Evolutionary conservation across 2,113 vertebrate species (phyloP), one percentile per base, ranked within the genome.

Genomic region (Ifrita kowaldi): DNA sequence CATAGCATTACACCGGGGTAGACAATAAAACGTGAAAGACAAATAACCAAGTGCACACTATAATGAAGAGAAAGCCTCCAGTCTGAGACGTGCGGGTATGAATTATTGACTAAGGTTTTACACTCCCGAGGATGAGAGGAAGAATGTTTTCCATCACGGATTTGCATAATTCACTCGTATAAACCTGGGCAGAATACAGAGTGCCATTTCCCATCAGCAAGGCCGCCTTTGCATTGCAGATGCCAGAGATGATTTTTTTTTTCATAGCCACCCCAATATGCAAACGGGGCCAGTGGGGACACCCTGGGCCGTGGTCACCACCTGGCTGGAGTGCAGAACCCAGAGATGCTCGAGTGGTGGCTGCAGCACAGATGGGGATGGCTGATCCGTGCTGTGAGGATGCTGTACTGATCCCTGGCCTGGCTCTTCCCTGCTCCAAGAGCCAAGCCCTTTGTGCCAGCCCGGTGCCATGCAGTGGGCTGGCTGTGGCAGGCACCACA

Each of bases 41-140:
- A 98, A 98, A 98, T 97, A 98, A 98, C 97, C 93, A 91, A 96
- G 97, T 84, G 79, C 97, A 96, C 93, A 68, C 97, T 91, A 96
- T 98, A 98, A 98, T 97, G 97, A 98, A 98, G 97, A 97, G 98
- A 98, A 98, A 98, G 98, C 96, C 97, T 97, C 96, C 97, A 98
- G 98, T 97, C 96, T 91, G 96, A 96, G 98, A 97, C 96, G 97
- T 83, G 96, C 82, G 60, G 83, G 96, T 96, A 98, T 98, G 98
- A 98, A 98, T 98, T 98, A 98, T 98, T 98, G 98, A 98, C 98
- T 98, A 98, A 97, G 98, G 97, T 97, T 98, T 98, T 98, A 98
- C 97, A 98, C 97, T 98, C 97, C 97, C 97, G 97, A 98, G 98
- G 97, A 98, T 97, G 98, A 98, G 98, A 50, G 71, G 93, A 97